Evolutionary conservation across 1,140 invertebrate species (phyloP).

Genomic region (Lasioglossum albipes): DNA sequence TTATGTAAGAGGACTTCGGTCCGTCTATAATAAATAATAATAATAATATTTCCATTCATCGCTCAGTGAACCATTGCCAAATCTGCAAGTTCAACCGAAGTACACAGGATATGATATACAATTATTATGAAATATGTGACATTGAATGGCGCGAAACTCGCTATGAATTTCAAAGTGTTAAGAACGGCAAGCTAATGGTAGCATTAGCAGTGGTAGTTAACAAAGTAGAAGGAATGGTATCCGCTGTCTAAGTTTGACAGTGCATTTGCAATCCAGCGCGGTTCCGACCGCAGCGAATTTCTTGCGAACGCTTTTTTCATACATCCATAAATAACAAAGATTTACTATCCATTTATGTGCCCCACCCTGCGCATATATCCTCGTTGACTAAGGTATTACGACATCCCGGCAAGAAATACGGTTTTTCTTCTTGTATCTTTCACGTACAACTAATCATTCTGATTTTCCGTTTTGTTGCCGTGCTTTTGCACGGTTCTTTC

Average conservation of each 20-base stretch:
- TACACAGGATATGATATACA: no score
- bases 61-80: no score
- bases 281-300: background rate
- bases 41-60: no score
- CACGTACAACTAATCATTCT: constrained; percentile 25
- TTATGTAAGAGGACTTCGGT: no score
- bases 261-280: background rate
- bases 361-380: constrained; percentile 14
- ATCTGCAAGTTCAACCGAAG: no score
- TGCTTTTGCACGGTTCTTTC: background rate
- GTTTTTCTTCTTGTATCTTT: constrained; percentile 16
- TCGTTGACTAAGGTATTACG: constrained; percentile 19
- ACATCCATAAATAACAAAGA: constrained; percentile 34
- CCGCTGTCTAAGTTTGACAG: background rate
- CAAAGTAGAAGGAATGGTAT: no score
- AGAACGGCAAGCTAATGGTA: no score
- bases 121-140: no score
- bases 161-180: no score
- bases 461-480: constrained; percentile 26
- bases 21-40: no score
- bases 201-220: no score
- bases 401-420: constrained; percentile 37
- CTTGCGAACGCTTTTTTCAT: constrained; percentile 4
- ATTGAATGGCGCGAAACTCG: no score
- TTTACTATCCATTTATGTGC: constrained; percentile 40